A percentile compares a stretch with the other conserved stretches of the same genome.
Conservation (phyloP, 30 jellyfish, hydroid and myxozoan genomes). For the Cassiopea andromeda region DNA sequence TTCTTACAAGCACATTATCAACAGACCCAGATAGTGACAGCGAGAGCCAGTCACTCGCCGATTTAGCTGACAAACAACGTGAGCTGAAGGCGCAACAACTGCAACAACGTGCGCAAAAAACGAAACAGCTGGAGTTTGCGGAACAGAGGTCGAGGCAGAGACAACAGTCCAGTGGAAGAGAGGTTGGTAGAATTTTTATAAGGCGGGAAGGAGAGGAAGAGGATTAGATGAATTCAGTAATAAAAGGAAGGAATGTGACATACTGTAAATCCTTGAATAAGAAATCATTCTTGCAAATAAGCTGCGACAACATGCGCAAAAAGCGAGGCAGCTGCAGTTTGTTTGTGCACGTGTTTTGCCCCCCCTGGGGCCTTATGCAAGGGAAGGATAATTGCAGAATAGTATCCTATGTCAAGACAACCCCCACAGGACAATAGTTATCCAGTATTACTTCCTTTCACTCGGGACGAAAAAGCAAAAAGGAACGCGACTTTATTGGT, state of each 20-base stretch:
- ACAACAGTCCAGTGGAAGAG: slow-evolving; percentile 10
- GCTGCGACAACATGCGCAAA: slow-evolving; percentile 10
- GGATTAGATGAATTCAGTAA: not conserved
- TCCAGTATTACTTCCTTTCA: no score
- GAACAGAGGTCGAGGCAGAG: slow-evolving; percentile 50
- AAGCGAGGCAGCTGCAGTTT: slow-evolving; percentile 45
- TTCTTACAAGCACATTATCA: slow-evolving; percentile 2
- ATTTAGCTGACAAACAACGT: slow-evolving; percentile 12
- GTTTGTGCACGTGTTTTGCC: no score
- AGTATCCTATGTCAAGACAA: no score
- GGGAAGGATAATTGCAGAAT: no score
- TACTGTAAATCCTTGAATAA: no score
- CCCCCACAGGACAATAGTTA: no score
- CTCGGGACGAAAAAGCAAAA: no score
- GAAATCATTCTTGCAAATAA: no score
- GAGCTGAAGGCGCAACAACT: slow-evolving; percentile 14
- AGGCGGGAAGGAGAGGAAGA: not conserved
- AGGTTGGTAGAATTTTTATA: not conserved
- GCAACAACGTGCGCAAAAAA: slow-evolving; percentile 20
- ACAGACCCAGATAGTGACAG: slow-evolving; percentile 12
- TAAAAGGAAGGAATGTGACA: not conserved
- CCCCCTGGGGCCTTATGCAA: no score
- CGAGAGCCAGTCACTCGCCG: slow-evolving; percentile 20
- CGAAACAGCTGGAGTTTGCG: slow-evolving; percentile 43
- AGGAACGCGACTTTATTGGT: no score